A percentile compares a stretch with the other conserved stretches of the same genome.
Conservation (phyloP, 1,140 invertebrate species). For the Scaptomyza montana region DNA sequence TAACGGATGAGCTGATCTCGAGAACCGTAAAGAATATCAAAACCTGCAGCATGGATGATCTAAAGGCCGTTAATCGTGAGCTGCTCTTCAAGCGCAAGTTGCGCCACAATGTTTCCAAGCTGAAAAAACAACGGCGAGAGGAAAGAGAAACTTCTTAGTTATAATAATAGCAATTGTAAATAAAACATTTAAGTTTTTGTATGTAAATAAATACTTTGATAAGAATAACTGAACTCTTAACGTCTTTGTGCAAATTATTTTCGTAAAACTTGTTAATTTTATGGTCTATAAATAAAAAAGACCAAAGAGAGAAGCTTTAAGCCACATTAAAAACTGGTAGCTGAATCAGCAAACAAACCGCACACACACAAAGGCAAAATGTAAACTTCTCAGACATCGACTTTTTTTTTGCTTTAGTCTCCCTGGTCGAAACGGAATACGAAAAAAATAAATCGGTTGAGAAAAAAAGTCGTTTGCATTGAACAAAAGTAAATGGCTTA, state of each 20-base stretch:
- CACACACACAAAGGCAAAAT: slow-evolving; percentile 33
- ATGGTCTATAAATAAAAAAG: slow-evolving; percentile 36
- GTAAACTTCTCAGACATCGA: slow-evolving; percentile 36
- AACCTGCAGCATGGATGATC: slow-evolving; percentile 72
- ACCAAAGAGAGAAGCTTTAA: slow-evolving; percentile 28
- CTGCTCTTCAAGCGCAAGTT: slow-evolving; percentile 71
- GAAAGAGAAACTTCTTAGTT: slow-evolving; percentile 7
- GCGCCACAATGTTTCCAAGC: slow-evolving; percentile 57
- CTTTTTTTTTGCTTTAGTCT: neutral
- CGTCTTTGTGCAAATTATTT: slow-evolving; percentile 17
- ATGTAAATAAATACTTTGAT: slow-evolving; percentile 74
- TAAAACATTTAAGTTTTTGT: slow-evolving; percentile 14
- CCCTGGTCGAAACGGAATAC: slow-evolving; percentile 27
- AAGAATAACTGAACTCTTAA: slow-evolving; percentile 51
- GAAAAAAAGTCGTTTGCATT: slow-evolving; percentile 76
- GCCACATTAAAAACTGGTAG: slow-evolving; percentile 51
- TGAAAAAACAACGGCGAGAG: slow-evolving; percentile 1
- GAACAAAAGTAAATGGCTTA: slow-evolving; percentile 60
- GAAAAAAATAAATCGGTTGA: slow-evolving; percentile 8
- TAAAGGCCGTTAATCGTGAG: slow-evolving; percentile 72
- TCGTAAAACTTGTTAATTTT: slow-evolving; percentile 64
- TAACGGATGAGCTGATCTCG: slow-evolving; percentile 74
- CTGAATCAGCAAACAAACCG: slow-evolving; percentile 48
- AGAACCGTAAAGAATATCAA: slow-evolving; percentile 68
- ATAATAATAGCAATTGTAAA: slow-evolving; percentile 37